phyloP scores from a whole-genome alignment of 1,140 invertebrate genomes.

The Planococcus citri region DNA sequence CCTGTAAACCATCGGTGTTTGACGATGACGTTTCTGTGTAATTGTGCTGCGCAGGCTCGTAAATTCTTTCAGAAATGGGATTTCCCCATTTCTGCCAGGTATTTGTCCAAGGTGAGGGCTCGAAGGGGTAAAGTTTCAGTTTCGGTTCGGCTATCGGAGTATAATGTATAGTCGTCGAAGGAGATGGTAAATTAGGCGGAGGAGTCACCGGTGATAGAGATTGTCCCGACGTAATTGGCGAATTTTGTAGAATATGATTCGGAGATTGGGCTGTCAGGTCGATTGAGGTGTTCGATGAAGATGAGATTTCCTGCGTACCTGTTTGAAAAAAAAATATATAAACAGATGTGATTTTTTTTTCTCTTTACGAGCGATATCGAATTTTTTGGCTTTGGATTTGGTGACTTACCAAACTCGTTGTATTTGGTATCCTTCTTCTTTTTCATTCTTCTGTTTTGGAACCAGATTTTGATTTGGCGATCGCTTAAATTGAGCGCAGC shows the following conservation, averaged over 20 bases:
- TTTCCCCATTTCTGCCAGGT: not conserved
- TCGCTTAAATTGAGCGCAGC: constrained; percentile 90
- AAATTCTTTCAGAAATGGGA: not conserved
- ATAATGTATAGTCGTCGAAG: not conserved
- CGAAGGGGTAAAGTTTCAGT: not conserved
- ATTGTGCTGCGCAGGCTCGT: not conserved
- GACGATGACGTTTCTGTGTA: too few relatives aligned
- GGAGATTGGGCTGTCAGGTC: not conserved
- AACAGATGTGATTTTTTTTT: too few relatives aligned
- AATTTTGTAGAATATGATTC: too few relatives aligned
- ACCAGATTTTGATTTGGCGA: constrained; percentile 98
- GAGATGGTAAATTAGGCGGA: not conserved
- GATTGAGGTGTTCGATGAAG: not conserved
- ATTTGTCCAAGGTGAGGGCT: not conserved
- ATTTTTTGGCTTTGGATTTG: not conserved
- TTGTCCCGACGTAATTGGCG: not conserved
- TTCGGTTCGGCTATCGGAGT: not conserved
- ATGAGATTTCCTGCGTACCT: not conserved
- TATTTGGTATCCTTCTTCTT: constrained; percentile 38
- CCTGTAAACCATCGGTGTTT: too few relatives aligned
- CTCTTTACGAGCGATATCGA: not conserved
- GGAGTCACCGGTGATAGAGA: not conserved
- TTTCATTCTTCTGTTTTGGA: constrained; percentile 97
- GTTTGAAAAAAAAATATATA: not conserved
- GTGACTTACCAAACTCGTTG: not conserved